Base-by-base conservation (phyloP, 2,888 invertebrate species). In the Tolmerus cingulatus region DNA sequence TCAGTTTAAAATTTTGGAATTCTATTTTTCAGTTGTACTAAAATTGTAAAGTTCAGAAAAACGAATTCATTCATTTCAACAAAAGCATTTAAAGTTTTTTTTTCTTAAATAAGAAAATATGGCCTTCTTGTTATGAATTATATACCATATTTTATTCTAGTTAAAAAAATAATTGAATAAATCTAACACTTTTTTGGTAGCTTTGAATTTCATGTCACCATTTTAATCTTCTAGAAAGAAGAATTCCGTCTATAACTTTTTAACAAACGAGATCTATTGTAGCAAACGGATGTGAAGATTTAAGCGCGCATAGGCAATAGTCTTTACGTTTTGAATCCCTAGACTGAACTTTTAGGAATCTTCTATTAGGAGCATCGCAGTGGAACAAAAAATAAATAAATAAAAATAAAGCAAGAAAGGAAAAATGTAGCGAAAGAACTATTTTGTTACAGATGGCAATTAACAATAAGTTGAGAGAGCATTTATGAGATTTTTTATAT, bases 371-470 rank as follows among this genome's bases (percentile, higher is more conserved):
- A 51, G 79, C 16, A 51, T 79, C 76, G 76, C 34, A 76, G 43
- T 79, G 40, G 23, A 51, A 79, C 27, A 51, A 79, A 27, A 27
- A 27, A 2, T 5, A 34, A 34, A 34, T 34, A 34, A 34, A 23
- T 9, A 43, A 79, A 43, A 79, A 46, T 8, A 14, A 19, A 43
- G 43, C 27, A 79, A 79, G 19, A 51, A 23, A 79, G 37, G 76
- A 27, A 51, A 81, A 16, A 81, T 55, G 51, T 81, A 76, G 76
- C 3, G n/a, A 40, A n/a, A 76, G 51, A 82, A 82, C 30, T 82
- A 82, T 82, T 82, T 82, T 82, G 82, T 82, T 82, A 82, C 82
- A 57, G 82, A 82, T 51, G 34, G 82, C 66, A 82, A 82, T 82
- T 82, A 82, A 82, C 82, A 82, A 82, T 82, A 82, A 82, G 82